These are phyloP conservation scores for Lota lota DNA, from an alignment of 2,113 vertebrate species.

Conservation along the genomic window DNA sequence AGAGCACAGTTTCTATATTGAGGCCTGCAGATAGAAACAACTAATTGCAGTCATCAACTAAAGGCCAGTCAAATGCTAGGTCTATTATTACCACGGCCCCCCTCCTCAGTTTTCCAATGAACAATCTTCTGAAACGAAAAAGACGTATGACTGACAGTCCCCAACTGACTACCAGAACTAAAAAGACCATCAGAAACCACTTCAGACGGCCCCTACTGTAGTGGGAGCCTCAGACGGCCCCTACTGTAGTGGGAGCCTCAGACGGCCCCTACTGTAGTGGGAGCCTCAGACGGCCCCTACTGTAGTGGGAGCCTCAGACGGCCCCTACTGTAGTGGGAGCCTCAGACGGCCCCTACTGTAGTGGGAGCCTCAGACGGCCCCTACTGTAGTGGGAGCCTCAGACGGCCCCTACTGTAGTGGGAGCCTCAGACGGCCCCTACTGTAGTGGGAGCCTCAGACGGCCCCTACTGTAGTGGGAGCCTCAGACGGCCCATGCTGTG, in stretches of 20 bases:
- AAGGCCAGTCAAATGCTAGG: conserved; percentile 1
- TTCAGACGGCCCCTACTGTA: background rate
- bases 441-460: background rate
- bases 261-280: no score
- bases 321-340: no score
- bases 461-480: no score
- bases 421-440: no score
- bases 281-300: no score
- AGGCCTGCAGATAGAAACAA: conserved; percentile 7
- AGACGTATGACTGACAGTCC: conserved; percentile 35
- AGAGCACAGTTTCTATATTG: conserved; percentile 8
- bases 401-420: no score
- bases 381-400: no score
- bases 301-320: no score
- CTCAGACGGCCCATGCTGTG: no score
- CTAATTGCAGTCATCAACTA: background rate
- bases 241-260: no score
- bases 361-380: no score
- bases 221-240: background rate
- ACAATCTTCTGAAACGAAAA: conserved; percentile 20
- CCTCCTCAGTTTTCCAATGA: conserved; percentile 51
- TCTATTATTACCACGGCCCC: conserved; percentile 24
- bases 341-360: no score
- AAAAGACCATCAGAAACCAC: background rate
- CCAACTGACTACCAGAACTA: conserved; percentile 1